Evolutionary conservation across 2,888 invertebrate genomes (phyloP).

Genomic region (Drosophila cognata): DNA sequence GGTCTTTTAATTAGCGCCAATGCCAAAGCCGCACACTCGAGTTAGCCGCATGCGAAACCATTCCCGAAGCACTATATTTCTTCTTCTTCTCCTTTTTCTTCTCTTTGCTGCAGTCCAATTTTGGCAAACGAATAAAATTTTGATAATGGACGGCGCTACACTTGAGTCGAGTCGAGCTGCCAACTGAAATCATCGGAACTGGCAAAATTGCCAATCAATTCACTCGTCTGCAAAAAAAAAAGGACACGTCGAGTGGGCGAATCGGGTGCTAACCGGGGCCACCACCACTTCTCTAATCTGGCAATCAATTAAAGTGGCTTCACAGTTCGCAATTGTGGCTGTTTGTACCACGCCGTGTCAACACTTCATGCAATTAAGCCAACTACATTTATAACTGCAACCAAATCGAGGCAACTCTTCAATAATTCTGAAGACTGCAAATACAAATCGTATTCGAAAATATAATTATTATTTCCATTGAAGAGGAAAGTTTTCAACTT

Average conservation of each 20-base stretch:
- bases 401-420: neutral
- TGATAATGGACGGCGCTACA: conserved; percentile 48
- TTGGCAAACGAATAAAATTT: conserved; percentile 45
- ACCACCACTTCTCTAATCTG: conserved; percentile 32
- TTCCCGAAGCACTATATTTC: conserved; percentile 21
- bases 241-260: neutral
- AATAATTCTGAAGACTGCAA: neutral
- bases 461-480: neutral
- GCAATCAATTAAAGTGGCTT: conserved; percentile 59
- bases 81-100: neutral
- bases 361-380: conserved; percentile 9
- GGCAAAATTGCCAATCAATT: conserved; percentile 57
- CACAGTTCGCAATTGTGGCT: conserved; percentile 11
- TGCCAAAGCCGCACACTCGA: conserved; percentile 48
- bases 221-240: conserved; percentile 41
- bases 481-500: neutral
- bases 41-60: conserved; percentile 28
- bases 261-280: neutral
- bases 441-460: neutral
- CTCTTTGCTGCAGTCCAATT: neutral
- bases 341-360: conserved; percentile 6
- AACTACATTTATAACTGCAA: neutral
- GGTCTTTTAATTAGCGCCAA: conserved; percentile 73
- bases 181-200: conserved; percentile 44
- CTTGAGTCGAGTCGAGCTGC: conserved; percentile 39